Evolutionary conservation across 2,888 invertebrate genomes (phyloP).

Genomic region (Hymenopus coronatus): DNA sequence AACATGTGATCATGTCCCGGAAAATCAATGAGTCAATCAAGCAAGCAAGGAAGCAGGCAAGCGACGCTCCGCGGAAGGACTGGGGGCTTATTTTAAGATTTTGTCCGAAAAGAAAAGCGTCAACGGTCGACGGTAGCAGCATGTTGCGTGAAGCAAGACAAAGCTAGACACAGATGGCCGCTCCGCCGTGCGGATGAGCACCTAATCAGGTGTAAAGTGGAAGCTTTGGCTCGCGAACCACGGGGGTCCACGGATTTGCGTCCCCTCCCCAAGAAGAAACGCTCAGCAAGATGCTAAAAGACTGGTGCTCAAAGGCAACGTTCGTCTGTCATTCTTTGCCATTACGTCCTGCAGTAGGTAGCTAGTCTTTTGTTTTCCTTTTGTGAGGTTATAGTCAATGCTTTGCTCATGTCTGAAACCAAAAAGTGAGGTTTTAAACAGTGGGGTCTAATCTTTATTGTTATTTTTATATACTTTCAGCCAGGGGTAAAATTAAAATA

Average conservation of each 20-base stretch:
- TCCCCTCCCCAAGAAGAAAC: background rate
- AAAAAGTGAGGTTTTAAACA: background rate
- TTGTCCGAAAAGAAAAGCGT: background rate
- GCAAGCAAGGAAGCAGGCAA: background rate
- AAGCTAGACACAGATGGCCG: background rate
- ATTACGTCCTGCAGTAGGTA: background rate
- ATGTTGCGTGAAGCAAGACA: background rate
- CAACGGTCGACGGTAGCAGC: background rate
- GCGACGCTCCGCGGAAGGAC: background rate
- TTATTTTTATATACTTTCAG: too few relatives aligned
- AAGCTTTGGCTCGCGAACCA: constrained; percentile 21
- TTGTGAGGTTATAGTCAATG: background rate
- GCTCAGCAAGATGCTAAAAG: background rate
- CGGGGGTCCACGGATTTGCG: background rate
- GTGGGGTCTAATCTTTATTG: too few relatives aligned
- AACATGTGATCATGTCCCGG: background rate
- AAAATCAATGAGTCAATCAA: background rate
- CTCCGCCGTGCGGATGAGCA: constrained; percentile 6
- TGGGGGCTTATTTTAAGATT: background rate
- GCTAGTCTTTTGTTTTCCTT: background rate
- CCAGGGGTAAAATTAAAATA: too few relatives aligned
- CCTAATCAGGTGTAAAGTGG: constrained; percentile 23
- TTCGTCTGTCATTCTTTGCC: background rate
- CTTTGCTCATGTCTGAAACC: background rate
- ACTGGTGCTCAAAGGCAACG: background rate